A percentile compares a stretch with the other conserved stretches of the same genome.
phyloP scores from a whole-genome alignment of 2,797 vertebrate species.

The Melanotaenia trifasciata region DNA sequence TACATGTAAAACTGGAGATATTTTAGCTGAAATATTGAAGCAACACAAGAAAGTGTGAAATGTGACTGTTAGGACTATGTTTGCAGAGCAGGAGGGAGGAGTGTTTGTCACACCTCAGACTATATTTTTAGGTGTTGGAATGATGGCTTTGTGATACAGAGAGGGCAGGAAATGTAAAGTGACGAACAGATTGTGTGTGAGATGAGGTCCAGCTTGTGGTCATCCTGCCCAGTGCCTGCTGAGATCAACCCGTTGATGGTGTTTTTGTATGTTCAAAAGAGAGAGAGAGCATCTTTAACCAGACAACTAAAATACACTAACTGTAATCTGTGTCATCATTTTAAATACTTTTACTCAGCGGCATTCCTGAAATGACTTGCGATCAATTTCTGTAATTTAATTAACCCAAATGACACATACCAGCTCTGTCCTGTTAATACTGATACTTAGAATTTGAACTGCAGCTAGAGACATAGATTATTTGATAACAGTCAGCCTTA shows the following conservation, averaged over 20 bases:
- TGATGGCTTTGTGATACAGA: constrained; percentile 26
- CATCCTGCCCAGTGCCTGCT: constrained; percentile 56
- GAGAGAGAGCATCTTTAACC: not conserved
- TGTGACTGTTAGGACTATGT: not conserved
- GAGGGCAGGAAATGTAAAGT: constrained; percentile 39
- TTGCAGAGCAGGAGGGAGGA: constrained; percentile 1
- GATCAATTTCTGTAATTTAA: not conserved
- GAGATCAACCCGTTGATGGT: constrained; percentile 50
- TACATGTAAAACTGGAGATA: not conserved
- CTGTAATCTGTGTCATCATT: not conserved
- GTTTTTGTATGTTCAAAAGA: constrained; percentile 28
- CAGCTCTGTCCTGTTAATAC: not conserved
- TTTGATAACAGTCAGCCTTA: not conserved
- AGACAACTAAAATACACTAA: not conserved
- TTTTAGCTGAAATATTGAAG: not conserved
- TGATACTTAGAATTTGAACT: not conserved
- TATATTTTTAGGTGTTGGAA: constrained; percentile 27
- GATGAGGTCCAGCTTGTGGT: constrained; percentile 51
- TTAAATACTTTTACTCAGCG: not conserved
- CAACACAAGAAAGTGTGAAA: not conserved
- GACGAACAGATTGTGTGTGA: constrained; percentile 70
- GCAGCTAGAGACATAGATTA: not conserved
- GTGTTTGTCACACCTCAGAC: not conserved
- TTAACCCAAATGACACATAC: not conserved
- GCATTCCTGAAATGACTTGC: constrained; percentile 1